Evolutionary conservation across 2,888 invertebrate species (phyloP).

Genomic region (Sinotaia quadrata): DNA sequence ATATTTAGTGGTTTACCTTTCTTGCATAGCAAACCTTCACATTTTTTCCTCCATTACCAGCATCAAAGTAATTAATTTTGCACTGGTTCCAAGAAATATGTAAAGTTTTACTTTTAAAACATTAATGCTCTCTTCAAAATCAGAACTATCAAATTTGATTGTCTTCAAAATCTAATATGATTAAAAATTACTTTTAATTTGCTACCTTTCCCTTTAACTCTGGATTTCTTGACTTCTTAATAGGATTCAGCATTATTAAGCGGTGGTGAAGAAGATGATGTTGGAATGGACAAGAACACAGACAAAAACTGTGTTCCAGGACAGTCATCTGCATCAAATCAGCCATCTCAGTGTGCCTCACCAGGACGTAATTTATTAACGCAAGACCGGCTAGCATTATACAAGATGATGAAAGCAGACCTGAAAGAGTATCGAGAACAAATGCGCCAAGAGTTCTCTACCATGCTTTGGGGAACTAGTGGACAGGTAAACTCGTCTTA

Average conservation of each 20-base stretch:
- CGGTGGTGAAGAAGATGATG: slow-evolving; percentile 39
- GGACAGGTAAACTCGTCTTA: too few relatives aligned
- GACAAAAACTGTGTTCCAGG: slow-evolving; percentile 28
- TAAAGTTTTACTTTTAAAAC: too few relatives aligned
- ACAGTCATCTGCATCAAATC: slow-evolving; percentile 3
- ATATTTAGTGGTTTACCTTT: too few relatives aligned
- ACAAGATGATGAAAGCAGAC: slow-evolving; percentile 2
- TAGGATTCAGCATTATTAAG: slow-evolving; percentile 19
- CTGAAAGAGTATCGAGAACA: slow-evolving; percentile 9
- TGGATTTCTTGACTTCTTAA: neutral
- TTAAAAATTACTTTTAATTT: neutral
- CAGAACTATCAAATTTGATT: neutral
- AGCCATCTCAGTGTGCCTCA: slow-evolving; percentile 4
- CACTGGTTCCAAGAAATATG: too few relatives aligned
- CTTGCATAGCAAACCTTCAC: too few relatives aligned
- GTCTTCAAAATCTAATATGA: neutral
- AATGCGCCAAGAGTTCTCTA: slow-evolving; percentile 2
- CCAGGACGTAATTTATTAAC: neutral
- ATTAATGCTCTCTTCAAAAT: neutral
- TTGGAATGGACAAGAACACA: slow-evolving; percentile 37
- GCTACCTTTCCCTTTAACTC: too few relatives aligned
- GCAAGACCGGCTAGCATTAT: neutral
- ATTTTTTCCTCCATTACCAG: too few relatives aligned
- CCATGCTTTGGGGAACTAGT: slow-evolving; percentile 5
- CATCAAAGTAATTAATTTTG: too few relatives aligned